These are phyloP conservation scores for Glyphotaelius pellucidus DNA, from an alignment of 2,888 invertebrate genomes.

Conservation along the genomic window DNA sequence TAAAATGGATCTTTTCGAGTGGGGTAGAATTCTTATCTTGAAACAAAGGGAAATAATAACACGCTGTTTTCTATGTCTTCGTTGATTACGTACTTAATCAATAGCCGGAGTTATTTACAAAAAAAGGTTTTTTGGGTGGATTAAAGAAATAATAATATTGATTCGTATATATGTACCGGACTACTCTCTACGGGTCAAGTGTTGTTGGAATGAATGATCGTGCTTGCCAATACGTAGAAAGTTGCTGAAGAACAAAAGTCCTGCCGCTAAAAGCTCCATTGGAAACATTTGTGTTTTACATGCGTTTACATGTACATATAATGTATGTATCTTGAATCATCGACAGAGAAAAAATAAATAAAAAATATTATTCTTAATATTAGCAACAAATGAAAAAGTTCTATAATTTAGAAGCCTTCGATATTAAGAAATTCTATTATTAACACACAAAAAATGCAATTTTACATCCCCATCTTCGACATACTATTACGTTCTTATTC, in stretches of 20 bases:
- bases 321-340: no score
- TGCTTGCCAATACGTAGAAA: not conserved
- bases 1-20: not conserved
- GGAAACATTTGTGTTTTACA: not conserved
- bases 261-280: not conserved
- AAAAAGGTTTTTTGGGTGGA: no score
- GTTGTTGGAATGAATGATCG: not conserved
- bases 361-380: no score
- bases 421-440: no score
- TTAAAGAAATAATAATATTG: not conserved
- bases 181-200: not conserved
- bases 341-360: no score
- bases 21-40: not conserved
- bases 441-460: no score
- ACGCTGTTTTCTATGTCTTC: not conserved
- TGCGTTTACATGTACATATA: no score
- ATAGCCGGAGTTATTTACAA: not conserved
- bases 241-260: not conserved
- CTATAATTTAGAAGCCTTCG: no score
- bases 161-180: not conserved
- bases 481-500: no score
- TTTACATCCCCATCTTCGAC: no score
- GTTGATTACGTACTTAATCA: not conserved
- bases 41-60: not conserved
- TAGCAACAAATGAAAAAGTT: no score